Evolutionary conservation across 2,888 invertebrate species (phyloP), one percentile per base, ranked within the genome.

Genomic region (Mythimna ferrago): DNA sequence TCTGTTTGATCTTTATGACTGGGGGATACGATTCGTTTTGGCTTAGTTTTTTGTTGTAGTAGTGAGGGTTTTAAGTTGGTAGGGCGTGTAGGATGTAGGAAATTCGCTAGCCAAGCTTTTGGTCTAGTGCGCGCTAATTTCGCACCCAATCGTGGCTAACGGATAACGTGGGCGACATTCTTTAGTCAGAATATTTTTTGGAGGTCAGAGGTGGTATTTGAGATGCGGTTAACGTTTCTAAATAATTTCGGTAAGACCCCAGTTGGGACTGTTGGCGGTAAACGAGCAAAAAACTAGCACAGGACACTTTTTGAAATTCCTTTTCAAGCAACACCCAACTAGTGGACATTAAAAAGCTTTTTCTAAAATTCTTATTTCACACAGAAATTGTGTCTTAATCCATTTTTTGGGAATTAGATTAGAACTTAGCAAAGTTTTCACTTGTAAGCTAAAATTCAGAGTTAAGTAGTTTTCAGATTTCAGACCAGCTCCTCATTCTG

Each of bases 91-190:
- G 90, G 90, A 88, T 91, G 91, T 91, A 92, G 93, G 93, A 94
- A 95, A 93, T 94, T 93, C 92, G 94, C 94, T 91, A 93, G 93
- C 90, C 91, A 93, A 92, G 93, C 94, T 94, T 93, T 93, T 91
- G 94, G 93, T 92, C 92, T 92, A 91, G 91, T 91, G 93, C 92
- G 89, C 93, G 94, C 95, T 96, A 96, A 96, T 96, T 95, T 93
- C 91, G 92, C 84, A 85, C 90, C 93, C 93, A 92, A 93, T 94
- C 93, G 93, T 89, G 91, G 93, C 91, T 92, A 92, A 89, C 88
- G 92, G 90, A 90, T 93, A 94, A 93, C 91, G 91, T 90, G 92
- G 89, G 91, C 70, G 78, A 92, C 91, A 94, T 93, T 93, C 93
- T 93, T 93, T 87, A 87, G 87, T 85, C 87, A 87, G 86, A 89